Evolutionary conservation across 2,113 vertebrate genomes (phyloP).

Genomic region (Petromus typicus): DNA sequence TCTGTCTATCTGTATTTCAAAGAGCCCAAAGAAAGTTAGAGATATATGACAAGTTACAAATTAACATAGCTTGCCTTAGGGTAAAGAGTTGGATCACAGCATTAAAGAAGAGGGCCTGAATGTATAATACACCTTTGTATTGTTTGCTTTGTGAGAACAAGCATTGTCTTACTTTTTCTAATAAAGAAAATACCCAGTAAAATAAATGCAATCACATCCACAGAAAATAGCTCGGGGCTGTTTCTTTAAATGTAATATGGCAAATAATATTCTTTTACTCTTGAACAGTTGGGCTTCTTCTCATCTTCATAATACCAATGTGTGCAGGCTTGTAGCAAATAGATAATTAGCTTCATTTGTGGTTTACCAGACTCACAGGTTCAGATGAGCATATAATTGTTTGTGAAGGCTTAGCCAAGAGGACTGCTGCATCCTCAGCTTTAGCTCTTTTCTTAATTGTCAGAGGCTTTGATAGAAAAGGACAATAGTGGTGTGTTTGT

Average conservation of each 20-base stretch:
- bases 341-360: slow-evolving; percentile 60
- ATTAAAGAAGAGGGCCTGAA: neutral
- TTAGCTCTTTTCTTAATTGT: slow-evolving; percentile 76
- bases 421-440: slow-evolving; percentile 55
- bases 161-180: slow-evolving; percentile 60
- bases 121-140: slow-evolving; percentile 16
- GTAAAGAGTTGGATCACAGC: neutral
- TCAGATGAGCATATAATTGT: slow-evolving; percentile 55
- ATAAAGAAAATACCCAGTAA: slow-evolving; percentile 27
- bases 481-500: slow-evolving; percentile 10
- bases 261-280: slow-evolving; percentile 39
- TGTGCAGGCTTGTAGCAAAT: neutral
- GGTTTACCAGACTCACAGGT: slow-evolving; percentile 55
- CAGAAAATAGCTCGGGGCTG: slow-evolving; percentile 9
- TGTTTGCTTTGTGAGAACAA: slow-evolving; percentile 30
- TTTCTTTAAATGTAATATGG: slow-evolving; percentile 62
- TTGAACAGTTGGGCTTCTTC: slow-evolving; percentile 36
- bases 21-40: slow-evolving; percentile 21
- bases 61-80: slow-evolving; percentile 13
- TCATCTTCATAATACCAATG: slow-evolving; percentile 3
- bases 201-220: slow-evolving; percentile 55
- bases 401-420: slow-evolving; percentile 46
- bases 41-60: slow-evolving; percentile 27
- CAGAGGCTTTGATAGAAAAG: slow-evolving; percentile 66
- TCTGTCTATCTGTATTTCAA: neutral